Conservation (phyloP, 2,888 invertebrate genomes). For the Eristalis intricaria region DNA sequence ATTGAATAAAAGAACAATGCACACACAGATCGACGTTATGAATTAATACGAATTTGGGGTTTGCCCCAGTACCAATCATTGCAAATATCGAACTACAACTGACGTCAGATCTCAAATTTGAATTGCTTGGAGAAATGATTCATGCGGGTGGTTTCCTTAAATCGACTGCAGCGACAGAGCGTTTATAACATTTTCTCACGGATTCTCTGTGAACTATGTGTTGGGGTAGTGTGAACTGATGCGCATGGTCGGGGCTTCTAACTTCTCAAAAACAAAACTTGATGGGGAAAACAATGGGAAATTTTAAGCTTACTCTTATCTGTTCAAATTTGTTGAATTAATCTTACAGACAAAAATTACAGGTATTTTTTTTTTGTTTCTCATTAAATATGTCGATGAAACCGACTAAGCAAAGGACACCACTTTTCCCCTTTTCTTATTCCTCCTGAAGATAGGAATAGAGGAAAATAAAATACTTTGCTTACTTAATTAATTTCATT, state of each 20-base stretch:
- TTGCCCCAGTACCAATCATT: slow-evolving; percentile 80
- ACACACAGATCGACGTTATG: slow-evolving; percentile 44
- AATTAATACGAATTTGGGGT: slow-evolving; percentile 54
- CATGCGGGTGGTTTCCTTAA: slow-evolving; percentile 40
- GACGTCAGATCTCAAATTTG: slow-evolving; percentile 75
- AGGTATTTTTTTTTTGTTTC: slow-evolving; percentile 29
- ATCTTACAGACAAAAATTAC: slow-evolving; percentile 61
- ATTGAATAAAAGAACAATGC: slow-evolving; percentile 52
- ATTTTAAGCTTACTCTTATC: neutral
- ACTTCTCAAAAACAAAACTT: neutral
- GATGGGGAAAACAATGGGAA: neutral
- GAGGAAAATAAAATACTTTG: no score
- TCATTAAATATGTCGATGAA: neutral
- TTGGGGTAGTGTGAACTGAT: neutral
- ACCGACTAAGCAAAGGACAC: neutral
- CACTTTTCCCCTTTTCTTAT: no score
- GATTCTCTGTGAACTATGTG: neutral
- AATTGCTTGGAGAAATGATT: slow-evolving; percentile 46
- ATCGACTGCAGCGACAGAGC: slow-evolving; percentile 47
- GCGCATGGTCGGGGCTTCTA: slow-evolving; percentile 24
- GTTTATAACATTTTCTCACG: neutral
- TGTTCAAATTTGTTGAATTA: slow-evolving; percentile 8
- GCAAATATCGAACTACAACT: slow-evolving; percentile 81
- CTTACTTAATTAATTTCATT: no score
- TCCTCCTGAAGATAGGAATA: no score